Base-by-base conservation (phyloP, 1,140 invertebrate species). In the Diorhabda carinulata region DNA sequence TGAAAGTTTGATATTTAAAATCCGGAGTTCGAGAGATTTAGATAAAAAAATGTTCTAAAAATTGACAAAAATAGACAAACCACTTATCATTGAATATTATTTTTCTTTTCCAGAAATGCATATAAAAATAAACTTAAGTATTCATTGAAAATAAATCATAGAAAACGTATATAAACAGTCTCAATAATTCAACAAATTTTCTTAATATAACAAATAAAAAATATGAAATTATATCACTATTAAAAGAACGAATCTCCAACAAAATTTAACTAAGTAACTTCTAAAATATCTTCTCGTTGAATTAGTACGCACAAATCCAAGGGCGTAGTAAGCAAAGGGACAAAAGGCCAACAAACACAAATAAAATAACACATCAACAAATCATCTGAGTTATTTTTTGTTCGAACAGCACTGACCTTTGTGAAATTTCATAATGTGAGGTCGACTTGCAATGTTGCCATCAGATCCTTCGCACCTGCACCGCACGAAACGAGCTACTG, bases 401-500 rank as follows among this genome's bases (percentile, higher is more conserved):
- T 69, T 43, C 10, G 43, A 62, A 58, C 59, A 57, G 56, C 67
- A 72, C 70, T 72, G 70, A 72, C 70, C 70, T 72, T 68, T 69
- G 58, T 45, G 59, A 69, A 69, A 68, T 72, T 72, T 72, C 70
- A 72, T 72, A 56, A 60, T 69, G 57, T 44, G 61, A 64, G 62
- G 62, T 43, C 52, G 10, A 41, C 62, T 8, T 25, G 7, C 60
- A 61, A 57, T 64, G 70, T 73, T 75, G 67, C 73, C 74, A 73
- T 73, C 64, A 69, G 72, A 72, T 52, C 47, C 47, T 72, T 42
- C 64, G 44, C 60, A 69, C 70, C 72, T 73, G 70, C 74, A 75
- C 74, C 66, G 70, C 72, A 62, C 72, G 57, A 61, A 67, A 61
- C 70, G 67, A 66, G 70, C 72, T 70, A 73, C 74, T 73, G 72